phyloP scores from a whole-genome alignment of 2,888 invertebrate species.

The Lymantria dispar region DNA sequence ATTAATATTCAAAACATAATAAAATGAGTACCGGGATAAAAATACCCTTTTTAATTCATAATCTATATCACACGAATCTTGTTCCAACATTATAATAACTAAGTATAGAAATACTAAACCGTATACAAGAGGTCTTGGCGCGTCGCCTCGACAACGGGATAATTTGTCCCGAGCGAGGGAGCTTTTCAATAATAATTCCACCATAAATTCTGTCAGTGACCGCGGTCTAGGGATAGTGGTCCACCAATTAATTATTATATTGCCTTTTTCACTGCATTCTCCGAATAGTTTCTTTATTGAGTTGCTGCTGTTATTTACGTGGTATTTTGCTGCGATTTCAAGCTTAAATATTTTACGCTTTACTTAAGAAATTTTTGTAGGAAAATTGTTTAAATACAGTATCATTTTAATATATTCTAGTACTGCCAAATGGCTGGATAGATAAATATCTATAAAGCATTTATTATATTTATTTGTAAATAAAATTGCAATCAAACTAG shows the following conservation, averaged over 20 bases:
- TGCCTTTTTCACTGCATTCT: constrained; percentile 61
- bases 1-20: too few relatives aligned
- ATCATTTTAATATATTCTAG: too few relatives aligned
- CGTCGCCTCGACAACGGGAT: constrained; percentile 50
- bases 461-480: too few relatives aligned
- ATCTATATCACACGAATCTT: not conserved
- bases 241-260: constrained; percentile 68
- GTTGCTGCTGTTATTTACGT: constrained; percentile 33
- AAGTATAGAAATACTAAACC: constrained; percentile 29
- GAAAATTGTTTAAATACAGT: too few relatives aligned
- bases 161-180: constrained; percentile 56
- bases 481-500: too few relatives aligned
- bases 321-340: constrained; percentile 26
- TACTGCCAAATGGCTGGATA: too few relatives aligned
- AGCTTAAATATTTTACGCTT: not conserved
- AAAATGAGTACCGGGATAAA: too few relatives aligned
- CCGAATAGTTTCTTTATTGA: constrained; percentile 61
- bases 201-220: constrained; percentile 63
- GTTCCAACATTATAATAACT: constrained; percentile 14
- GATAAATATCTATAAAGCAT: too few relatives aligned
- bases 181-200: constrained; percentile 70
- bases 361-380: too few relatives aligned
- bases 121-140: constrained; percentile 12
- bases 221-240: constrained; percentile 46
- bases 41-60: too few relatives aligned